Evolutionary conservation across 1,140 invertebrate species (phyloP), one percentile per base, ranked within the genome.

Genomic region (Andricus grossulariae): DNA sequence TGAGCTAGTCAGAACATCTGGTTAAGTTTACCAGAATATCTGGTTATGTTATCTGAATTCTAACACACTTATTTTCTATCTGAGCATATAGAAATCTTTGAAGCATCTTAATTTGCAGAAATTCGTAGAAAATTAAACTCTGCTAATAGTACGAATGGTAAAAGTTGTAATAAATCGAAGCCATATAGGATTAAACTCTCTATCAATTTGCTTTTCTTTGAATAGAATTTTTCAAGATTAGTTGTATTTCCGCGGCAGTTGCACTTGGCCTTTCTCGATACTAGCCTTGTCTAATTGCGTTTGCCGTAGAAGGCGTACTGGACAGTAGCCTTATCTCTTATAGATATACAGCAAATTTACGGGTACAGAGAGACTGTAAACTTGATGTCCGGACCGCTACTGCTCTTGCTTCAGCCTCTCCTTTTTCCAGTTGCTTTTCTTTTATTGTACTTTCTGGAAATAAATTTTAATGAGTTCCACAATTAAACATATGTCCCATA

Each of bases 201-300:
- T 45, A 45, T 45, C 6, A 45, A 45, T 45, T 45, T 45, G 39
- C 39, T 11, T 45, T 45, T 45, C 39, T 32, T 13, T 15, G 16
- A 32, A 60, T 60, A 60, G 21, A 32, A 60, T 39, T 60, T 39
- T 60, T 60, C 5, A 60, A 13, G 21, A 60, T 60, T 57, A 21
- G 11, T 60, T 60, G 39, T 60, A 32, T 25, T 60, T 32, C 11
- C 32, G 25, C 32, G 32, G n/a, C 39, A 66, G 60, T 66, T 66
- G 60, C 60, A 66, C 60, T 66, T 66, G 60, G 60, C 60, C 60
- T 66, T 66, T 66, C 32, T 66, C 25, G 60, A 45, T 66, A 39
- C 32, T 66, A 66, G 60, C 60, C 60, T 66, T 66, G 32, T 66
- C 60, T 66, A 66, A 66, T 66, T 66, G 60, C 13, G 16, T 39